phyloP scores from a whole-genome alignment of 1,140 invertebrate genomes.

The Spodoptera litura region DNA sequence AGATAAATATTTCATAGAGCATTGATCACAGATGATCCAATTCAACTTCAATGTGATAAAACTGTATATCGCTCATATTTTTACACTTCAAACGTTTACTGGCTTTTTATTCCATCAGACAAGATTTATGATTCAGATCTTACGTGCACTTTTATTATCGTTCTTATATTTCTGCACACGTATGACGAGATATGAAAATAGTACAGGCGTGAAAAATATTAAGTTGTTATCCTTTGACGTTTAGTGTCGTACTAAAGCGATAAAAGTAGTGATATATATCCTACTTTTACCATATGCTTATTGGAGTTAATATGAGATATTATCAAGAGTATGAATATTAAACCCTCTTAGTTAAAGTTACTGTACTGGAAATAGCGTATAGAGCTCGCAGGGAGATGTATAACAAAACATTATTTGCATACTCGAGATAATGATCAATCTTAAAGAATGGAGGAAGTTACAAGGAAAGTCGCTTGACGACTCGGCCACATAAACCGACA shows the following conservation, averaged over 20 bases:
- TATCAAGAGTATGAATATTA: too few species aligned
- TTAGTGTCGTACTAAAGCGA: background rate
- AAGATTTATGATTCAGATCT: conserved; percentile 17
- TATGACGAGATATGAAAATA: conserved; percentile 4
- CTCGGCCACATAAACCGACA: conserved; percentile 22
- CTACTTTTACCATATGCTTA: too few species aligned
- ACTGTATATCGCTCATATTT: conserved; percentile 19
- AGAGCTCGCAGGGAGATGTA: background rate
- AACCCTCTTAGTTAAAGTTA: too few species aligned
- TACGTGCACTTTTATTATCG: conserved; percentile 20
- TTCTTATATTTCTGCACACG: conserved; percentile 21
- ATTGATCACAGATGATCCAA: conserved; percentile 3
- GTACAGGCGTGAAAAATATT: conserved; percentile 8
- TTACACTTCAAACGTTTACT: conserved; percentile 2
- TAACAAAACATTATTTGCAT: conserved; percentile 18
- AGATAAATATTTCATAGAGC: background rate
- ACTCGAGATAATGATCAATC: conserved; percentile 19
- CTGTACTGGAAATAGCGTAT: background rate
- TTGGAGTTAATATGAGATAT: too few species aligned
- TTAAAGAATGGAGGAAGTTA: conserved; percentile 43
- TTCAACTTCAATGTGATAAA: conserved; percentile 3
- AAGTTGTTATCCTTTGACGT: conserved; percentile 25
- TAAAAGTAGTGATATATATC: background rate
- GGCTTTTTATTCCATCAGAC: background rate
- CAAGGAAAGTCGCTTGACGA: conserved; percentile 41